Evolutionary conservation across 1,140 invertebrate species (phyloP), one percentile per base, ranked within the genome.

Genomic region (Psix sp.): DNA sequence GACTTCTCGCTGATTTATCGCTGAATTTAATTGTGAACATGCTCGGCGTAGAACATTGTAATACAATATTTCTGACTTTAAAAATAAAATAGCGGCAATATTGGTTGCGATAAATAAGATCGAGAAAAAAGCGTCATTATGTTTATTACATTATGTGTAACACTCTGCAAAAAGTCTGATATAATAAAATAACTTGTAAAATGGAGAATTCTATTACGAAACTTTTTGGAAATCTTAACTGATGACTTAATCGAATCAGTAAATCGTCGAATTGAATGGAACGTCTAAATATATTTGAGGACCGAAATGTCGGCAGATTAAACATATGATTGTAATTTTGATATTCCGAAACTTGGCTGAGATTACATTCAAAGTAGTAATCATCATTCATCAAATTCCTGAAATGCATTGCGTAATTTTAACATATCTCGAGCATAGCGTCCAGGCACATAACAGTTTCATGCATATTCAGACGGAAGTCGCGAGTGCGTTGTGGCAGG

Each of bases 311-410:
- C 65, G 65, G 45, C 56, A 24, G 35, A 60, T 60, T 70, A 60
- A 60, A 70, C 46, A 40, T 60, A 54, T 60, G 66, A 70, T 70
- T 70, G 66, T 59, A 70, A 70, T 54, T 70, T 70, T 46, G 56
- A 62, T 70, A 60, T 60, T 52, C 65, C 54, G 65, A 59, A 68
- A 52, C 46, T 68, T 60, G 54, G 54, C 54, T 48, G 65, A 38
- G 65, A 54, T 60, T 52, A 33, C 39, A 54, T 60, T 52, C 46
- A 39, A 54, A 52, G 39, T 52, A 52, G 52, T 60, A 60, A 59
- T 68, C 54, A 68, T 68, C 54, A 68, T 68, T 68, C 54, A 60
- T 68, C 54, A 52, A 68, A 68, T 68, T 68, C 48, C 54, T 68
- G 38, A 59, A 68, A 59, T 52, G 65, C 54, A 21, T 68, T 68